Conservation (phyloP, 2,888 invertebrate species). For the Epistrophe eligans region DNA sequence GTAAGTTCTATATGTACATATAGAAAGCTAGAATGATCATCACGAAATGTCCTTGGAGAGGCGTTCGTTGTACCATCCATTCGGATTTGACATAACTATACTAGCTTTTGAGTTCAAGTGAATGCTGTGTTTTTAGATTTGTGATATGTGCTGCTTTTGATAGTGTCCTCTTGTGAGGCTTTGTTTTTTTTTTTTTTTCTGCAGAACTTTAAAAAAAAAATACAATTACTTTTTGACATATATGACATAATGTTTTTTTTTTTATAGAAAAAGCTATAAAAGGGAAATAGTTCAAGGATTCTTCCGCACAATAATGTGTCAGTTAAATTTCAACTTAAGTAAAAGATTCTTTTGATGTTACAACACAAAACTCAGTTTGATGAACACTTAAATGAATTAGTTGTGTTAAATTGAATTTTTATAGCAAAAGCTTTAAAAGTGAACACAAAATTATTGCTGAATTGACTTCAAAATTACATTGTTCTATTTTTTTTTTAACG, state of each 20-base stretch:
- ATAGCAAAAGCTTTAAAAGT: no score
- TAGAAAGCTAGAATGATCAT: not conserved
- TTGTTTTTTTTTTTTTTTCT: not conserved
- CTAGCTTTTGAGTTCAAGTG: constrained; percentile 31
- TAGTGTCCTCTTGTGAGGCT: not conserved
- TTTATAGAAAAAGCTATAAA: not conserved
- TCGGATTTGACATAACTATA: constrained; percentile 11
- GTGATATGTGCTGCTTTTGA: constrained; percentile 17
- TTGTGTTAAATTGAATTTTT: not conserved
- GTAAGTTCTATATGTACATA: not conserved
- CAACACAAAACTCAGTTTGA: not conserved
- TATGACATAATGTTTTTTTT: not conserved
- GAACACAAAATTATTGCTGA: no score
- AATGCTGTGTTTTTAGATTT: constrained; percentile 21
- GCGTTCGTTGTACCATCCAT: not conserved
- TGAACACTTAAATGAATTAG: not conserved
- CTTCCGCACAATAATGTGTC: not conserved
- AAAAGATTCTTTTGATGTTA: not conserved
- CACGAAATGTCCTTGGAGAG: constrained; percentile 40
- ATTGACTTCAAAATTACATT: no score
- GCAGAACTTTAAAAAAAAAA: not conserved
- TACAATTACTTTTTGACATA: not conserved
- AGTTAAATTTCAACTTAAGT: not conserved
- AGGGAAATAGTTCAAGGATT: constrained; percentile 2
- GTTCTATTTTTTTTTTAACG: no score